Conservation (phyloP, 2,888 invertebrate genomes). For the Carabus problematicus region DNA sequence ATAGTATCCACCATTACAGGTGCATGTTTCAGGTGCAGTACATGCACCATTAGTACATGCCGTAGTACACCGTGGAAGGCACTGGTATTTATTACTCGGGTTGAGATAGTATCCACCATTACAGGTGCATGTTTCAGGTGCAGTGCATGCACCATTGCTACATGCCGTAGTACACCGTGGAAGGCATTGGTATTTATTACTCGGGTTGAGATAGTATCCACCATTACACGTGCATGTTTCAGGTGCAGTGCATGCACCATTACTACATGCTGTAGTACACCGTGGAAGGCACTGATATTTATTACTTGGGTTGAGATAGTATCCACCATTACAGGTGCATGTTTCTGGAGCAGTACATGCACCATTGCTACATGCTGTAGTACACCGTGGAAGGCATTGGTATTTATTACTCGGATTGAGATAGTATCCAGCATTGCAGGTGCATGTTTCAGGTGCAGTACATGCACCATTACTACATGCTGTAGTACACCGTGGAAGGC, state of each 20-base stretch:
- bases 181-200: slow-evolving; percentile 54
- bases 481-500: slow-evolving; percentile 44
- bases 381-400: slow-evolving; percentile 31
- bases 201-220: slow-evolving; percentile 62
- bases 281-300: slow-evolving; percentile 28
- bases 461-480: slow-evolving; percentile 51
- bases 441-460: slow-evolving; percentile 43
- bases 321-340: slow-evolving; percentile 40
- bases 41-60: slow-evolving; percentile 58
- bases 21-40: slow-evolving; percentile 60
- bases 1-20: slow-evolving; percentile 58
- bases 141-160: slow-evolving; percentile 50
- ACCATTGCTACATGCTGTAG: slow-evolving; percentile 40
- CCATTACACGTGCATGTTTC: slow-evolving; percentile 60
- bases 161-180: slow-evolving; percentile 56
- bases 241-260: slow-evolving; percentile 55
- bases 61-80: slow-evolving; percentile 33
- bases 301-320: slow-evolving; percentile 6
- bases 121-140: slow-evolving; percentile 46
- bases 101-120: slow-evolving; percentile 61
- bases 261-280: slow-evolving; percentile 46
- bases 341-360: slow-evolving; percentile 44
- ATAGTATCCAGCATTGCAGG: slow-evolving; percentile 60
- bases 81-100: slow-evolving; percentile 33
- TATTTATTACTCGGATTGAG: slow-evolving; percentile 56